Percentiles rank a stretch among this genome's conserved stretches.
These are phyloP conservation scores for Gortyna flavago DNA, from an alignment of 2,888 invertebrate genomes.

Conservation along the genomic window DNA sequence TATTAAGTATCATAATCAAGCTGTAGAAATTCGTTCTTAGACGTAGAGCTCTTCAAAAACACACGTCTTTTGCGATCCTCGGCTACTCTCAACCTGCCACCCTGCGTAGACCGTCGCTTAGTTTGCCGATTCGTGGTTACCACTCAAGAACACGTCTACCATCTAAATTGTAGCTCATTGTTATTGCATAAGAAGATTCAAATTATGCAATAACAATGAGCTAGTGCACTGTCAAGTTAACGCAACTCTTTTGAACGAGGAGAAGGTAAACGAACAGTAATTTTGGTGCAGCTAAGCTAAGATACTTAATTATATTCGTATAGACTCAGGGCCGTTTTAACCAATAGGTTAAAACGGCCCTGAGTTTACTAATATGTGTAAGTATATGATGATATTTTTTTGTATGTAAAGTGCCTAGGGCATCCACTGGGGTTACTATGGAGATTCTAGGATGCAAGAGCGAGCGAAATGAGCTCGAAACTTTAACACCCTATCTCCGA, in stretches of 20 bases:
- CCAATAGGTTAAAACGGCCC: not conserved
- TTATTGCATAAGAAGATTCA: too few species aligned
- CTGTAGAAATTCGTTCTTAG: not conserved
- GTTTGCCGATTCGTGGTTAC: not conserved
- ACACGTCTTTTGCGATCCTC: not conserved
- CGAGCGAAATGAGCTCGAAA: not conserved
- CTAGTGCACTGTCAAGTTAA: not conserved
- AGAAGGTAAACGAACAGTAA: not conserved
- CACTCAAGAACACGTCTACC: not conserved
- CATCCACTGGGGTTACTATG: not conserved
- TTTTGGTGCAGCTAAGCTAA: slow-evolving; percentile 1
- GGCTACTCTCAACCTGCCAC: not conserved
- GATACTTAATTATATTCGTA: slow-evolving; percentile 4
- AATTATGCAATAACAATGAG: not conserved
- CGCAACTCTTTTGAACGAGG: not conserved
- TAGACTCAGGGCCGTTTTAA: not conserved
- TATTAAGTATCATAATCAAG: not conserved
- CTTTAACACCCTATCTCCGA: not conserved
- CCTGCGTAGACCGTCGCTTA: not conserved
- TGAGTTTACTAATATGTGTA: too few species aligned
- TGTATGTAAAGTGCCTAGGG: not conserved
- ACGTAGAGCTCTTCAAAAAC: not conserved
- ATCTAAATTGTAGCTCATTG: too few species aligned
- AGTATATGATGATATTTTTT: too few species aligned
- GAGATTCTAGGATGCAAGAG: not conserved